Percentiles rank a stretch among this genome's conserved stretches.
phyloP scores from a whole-genome alignment of 2,113 vertebrate genomes.

The Sceloporus undulatus region DNA sequence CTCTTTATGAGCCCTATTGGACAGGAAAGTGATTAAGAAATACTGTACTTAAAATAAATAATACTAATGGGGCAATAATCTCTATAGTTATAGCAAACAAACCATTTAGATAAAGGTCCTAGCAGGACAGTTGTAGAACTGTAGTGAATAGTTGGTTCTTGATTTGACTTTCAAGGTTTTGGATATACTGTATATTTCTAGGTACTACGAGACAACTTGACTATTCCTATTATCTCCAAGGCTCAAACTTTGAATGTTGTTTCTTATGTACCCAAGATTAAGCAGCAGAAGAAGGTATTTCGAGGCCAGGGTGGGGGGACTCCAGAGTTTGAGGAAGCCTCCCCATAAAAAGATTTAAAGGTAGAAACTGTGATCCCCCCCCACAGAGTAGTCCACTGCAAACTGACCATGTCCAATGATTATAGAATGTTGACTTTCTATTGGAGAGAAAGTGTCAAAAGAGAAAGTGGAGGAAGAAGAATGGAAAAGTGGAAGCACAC shows the following conservation, averaged over 20 bases:
- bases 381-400: neutral
- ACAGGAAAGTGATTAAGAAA: neutral
- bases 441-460: neutral
- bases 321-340: too few species aligned
- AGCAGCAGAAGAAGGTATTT: neutral
- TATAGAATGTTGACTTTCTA: neutral
- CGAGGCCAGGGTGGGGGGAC: too few species aligned
- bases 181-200: neutral
- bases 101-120: neutral
- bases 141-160: neutral
- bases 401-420: neutral
- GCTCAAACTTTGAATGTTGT: neutral
- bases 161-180: neutral
- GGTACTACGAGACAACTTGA: neutral
- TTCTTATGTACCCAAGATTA: neutral
- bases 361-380: too few species aligned
- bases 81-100: too few species aligned
- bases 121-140: neutral
- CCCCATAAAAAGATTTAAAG: too few species aligned
- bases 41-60: too few species aligned
- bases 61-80: too few species aligned
- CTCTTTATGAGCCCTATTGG: too few species aligned
- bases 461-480: neutral
- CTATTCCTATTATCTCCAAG: neutral
- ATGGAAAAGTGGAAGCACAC: too few species aligned